Percentiles rank a stretch among this genome's conserved stretches.
These are phyloP conservation scores for Microtus oregoni DNA, from an alignment of 2,113 vertebrate genomes.

Conservation along the genomic window DNA sequence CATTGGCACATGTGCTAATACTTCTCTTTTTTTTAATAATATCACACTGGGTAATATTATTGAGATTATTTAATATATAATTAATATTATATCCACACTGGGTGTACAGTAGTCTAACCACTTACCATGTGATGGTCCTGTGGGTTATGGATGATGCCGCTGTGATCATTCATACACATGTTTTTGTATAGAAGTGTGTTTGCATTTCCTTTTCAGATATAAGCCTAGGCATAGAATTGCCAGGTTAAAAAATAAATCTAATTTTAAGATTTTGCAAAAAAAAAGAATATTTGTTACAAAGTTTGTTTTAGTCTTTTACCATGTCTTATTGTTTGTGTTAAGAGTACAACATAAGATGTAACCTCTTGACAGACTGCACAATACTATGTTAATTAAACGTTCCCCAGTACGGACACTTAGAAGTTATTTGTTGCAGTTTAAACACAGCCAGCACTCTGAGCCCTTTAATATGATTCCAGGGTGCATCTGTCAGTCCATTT, in stretches of 20 bases:
- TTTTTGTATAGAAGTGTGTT: neutral
- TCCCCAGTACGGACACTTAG: neutral
- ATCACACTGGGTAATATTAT: neutral
- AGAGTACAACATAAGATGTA: neutral
- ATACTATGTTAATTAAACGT: neutral
- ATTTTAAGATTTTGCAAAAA: neutral
- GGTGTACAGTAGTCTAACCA: neutral
- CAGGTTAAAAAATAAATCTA: neutral
- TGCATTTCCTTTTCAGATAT: neutral
- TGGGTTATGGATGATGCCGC: neutral
- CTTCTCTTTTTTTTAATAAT: neutral
- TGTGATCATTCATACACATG: neutral
- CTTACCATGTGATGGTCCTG: neutral
- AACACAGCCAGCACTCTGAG: neutral
- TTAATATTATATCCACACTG: no score
- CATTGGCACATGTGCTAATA: neutral
- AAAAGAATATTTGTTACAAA: neutral
- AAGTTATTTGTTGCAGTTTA: neutral
- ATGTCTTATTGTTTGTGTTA: neutral
- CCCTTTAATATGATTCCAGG: neutral
- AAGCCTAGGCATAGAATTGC: neutral
- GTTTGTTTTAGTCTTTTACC: neutral
- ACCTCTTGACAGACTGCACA: neutral
- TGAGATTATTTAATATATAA: no score
- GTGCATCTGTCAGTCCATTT: neutral